Evolutionary conservation across 2,797 vertebrate species (phyloP), one percentile per base, ranked within the genome.

Genomic region (Melanotaenia trifasciata): DNA sequence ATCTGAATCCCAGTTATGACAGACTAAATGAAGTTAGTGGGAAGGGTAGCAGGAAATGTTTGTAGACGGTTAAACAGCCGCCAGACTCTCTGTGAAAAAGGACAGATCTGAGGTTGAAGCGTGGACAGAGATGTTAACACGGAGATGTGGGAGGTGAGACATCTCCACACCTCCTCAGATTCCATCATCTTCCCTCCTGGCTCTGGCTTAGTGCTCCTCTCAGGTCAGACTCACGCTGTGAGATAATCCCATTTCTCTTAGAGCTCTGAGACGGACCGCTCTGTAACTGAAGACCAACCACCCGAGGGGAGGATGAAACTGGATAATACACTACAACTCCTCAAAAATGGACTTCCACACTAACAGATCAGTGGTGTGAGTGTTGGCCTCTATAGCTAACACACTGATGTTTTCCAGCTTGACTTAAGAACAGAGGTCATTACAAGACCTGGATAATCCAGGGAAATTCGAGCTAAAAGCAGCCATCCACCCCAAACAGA

Each of bases 201-300:
- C 28, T 58, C 33, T 9, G 8, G 30, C 20, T 64, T 54, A 3
- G 20, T 61, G 64, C 30, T 72, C 74, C 50, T 47, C 38, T 56
- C 22, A 38, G 64, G 64, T 58, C 33, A 2, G 26, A 51, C n/a
- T 47, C 32, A 50, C 38, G 0, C 51, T 24, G 51, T 22, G 0
- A 20, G 16, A 22, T 54, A 26, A 84, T 64, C 66, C 63, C 0
- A 1, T 58, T 76, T 70, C 64, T 72, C 43, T 65, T 50, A 56
- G 35, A 74, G 63, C 53, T 71, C 6, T 53, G 40, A 60, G 24
- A 16, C 28, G 0, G 38, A 36, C 35, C 35, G 3, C 9, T n/a
- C 40, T 33, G 32, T 2, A 16, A 62, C 14, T 12, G 64, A 62
- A 20, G 26, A 43, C 35, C 4, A 36, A 20, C 30, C 40, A 67